A percentile compares a stretch with the other conserved stretches of the same genome.
phyloP scores from a whole-genome alignment of 2,888 invertebrate genomes.

The Agonopterix subpropinquella region DNA sequence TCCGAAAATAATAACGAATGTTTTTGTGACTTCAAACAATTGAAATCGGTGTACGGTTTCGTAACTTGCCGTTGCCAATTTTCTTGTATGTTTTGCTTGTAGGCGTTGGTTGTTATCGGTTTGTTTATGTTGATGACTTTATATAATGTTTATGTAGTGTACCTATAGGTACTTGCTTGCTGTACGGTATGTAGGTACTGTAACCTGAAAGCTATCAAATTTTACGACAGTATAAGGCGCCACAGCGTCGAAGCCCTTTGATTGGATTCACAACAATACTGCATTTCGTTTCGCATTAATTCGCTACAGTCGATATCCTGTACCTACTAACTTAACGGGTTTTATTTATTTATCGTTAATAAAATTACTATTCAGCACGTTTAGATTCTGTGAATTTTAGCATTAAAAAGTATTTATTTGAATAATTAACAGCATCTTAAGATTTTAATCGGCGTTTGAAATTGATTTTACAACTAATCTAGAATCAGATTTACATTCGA shows the following conservation, averaged over 20 bases:
- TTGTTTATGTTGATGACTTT: no score
- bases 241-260: conserved; percentile 36
- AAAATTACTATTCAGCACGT: conserved; percentile 10
- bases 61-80: conserved; percentile 5
- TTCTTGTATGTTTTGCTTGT: conserved; percentile 17
- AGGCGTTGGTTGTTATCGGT: conserved; percentile 8
- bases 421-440: conserved; percentile 2
- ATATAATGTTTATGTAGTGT: conserved; percentile 9
- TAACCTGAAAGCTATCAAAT: conserved; percentile 46
- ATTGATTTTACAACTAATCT: conserved; percentile 2
- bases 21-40: background rate
- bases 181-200: conserved; percentile 9
- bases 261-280: conserved; percentile 46
- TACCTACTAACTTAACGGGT: conserved; percentile 22
- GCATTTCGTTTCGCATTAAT: conserved; percentile 49
- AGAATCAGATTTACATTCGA: background rate
- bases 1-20: background rate
- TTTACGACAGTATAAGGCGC: conserved; percentile 61
- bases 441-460: conserved; percentile 5
- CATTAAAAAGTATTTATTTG: conserved; percentile 3
- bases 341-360: conserved; percentile 12
- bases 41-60: background rate
- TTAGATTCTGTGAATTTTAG: conserved; percentile 1
- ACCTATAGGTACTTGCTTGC: no score
- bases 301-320: conserved; percentile 57